Base-by-base conservation (phyloP, 2,888 invertebrate species). In the Entomobrya multifasciata region DNA sequence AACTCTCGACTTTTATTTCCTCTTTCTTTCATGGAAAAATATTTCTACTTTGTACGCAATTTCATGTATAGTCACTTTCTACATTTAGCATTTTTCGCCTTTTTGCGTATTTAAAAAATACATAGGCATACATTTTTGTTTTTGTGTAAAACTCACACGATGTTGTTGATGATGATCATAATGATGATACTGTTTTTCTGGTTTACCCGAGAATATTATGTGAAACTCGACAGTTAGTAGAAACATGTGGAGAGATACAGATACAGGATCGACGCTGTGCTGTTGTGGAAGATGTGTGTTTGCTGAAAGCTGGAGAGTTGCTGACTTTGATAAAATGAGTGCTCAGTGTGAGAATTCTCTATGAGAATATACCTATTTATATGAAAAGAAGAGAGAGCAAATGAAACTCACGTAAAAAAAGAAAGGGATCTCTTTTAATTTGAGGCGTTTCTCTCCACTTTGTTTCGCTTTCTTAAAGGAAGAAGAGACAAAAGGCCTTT, bases 251-350 rank as follows among this genome's bases (percentile, higher is more conserved):
- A 36, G 36, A 36, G 36, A 36, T 36, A n/a, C n/a, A 82, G 25
- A 67, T 27, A 30, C 36, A 82, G 36, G 36, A 36, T 6, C 36
- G 36, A 36, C 36, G 36, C 4, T 6, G 36, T 8, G 36, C 5
- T 36, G 4, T 4, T 36, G 36, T 4, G 36, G 8, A 8, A 36
- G 36, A 36, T 36, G 36, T 36, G 49, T 74, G 65, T 25, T 65
- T 83, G 83, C 52, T 83, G 83, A 83, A 76, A 83, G 83, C 83
- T 76, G 17, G 65, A 70, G 47, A 49, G 22, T 36, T 36, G 36
- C 36, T 84, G 84, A 84, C 84, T 84, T 84, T 84, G 84, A 84
- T 84, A 84, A 84, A 84, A 79, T 30, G 78, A 62, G 72, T 30
- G 70, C 49, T 13, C 13, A 49, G 57, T 70, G 55, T 57, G 70